A percentile compares a stretch with the other conserved stretches of the same genome.
Conservation (phyloP, 2,797 vertebrate genomes). For the Euthynnus affinis region DNA sequence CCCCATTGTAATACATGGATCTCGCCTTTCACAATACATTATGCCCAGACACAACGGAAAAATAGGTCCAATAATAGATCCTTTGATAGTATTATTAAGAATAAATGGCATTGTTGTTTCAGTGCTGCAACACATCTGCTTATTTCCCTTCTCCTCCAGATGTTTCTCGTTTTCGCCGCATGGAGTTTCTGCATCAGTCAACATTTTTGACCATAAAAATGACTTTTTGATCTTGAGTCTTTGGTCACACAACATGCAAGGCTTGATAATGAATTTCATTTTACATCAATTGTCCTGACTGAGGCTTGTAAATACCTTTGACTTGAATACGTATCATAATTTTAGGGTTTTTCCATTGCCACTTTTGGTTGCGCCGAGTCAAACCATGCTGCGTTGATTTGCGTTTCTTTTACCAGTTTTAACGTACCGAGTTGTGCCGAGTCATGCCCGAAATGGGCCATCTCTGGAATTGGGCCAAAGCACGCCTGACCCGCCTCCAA, state of each 20-base stretch:
- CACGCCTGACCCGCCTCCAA: too few species aligned
- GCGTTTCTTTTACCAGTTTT: too few species aligned
- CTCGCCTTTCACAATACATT: constrained; percentile 58
- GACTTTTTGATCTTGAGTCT: constrained; percentile 42
- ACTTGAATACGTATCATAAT: background rate
- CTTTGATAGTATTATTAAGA: constrained; percentile 66
- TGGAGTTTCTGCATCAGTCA: constrained; percentile 55
- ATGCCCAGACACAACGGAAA: constrained; percentile 55
- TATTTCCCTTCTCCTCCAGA: constrained; percentile 62
- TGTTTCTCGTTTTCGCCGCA: constrained; percentile 64
- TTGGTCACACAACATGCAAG: constrained; percentile 51
- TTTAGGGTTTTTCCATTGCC: too few species aligned
- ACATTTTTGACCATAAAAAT: constrained; percentile 53
- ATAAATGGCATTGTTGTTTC: constrained; percentile 53
- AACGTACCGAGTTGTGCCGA: too few species aligned
- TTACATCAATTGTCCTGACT: background rate
- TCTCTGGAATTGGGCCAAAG: too few species aligned
- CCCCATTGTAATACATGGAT: constrained; percentile 54
- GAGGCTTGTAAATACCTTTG: background rate
- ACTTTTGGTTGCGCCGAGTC: too few species aligned
- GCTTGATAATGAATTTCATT: constrained; percentile 40
- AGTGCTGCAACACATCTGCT: constrained; percentile 59
- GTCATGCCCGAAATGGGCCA: too few species aligned
- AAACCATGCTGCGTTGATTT: too few species aligned
- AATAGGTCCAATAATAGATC: constrained; percentile 59